These are phyloP conservation scores for Myiagra hebetior DNA, from an alignment of 2,113 vertebrate species.

Conservation along the genomic window DNA sequence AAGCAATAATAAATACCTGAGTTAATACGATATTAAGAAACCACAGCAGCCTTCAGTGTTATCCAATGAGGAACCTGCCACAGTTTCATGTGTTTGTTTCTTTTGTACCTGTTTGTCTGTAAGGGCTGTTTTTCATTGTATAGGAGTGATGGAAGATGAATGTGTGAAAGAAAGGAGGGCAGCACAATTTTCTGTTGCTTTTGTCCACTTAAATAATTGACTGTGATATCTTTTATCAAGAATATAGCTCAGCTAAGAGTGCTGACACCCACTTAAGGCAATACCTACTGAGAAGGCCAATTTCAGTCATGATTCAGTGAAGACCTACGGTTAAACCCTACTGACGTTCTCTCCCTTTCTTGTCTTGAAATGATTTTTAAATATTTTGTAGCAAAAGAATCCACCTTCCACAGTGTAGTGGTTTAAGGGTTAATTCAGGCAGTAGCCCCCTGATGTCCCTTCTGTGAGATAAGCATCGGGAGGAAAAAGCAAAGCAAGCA, in stretches of 20 bases:
- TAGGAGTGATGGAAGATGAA: not conserved
- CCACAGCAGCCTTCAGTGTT: not conserved
- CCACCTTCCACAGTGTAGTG: not conserved
- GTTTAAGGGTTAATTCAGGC: no score
- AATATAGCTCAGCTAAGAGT: not conserved
- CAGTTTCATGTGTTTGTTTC: not conserved
- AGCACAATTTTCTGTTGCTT: not conserved
- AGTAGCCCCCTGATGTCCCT: no score
- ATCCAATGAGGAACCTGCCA: not conserved
- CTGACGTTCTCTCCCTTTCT: not conserved
- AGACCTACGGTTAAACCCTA: not conserved
- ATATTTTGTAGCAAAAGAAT: not conserved
- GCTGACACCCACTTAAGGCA: not conserved
- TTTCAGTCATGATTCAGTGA: not conserved
- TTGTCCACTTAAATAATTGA: not conserved
- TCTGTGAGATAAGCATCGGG: no score
- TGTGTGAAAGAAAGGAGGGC: not conserved
- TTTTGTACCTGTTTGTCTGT: not conserved
- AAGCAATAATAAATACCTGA: not conserved
- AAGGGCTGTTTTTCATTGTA: not conserved
- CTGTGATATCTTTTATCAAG: fast-evolving
- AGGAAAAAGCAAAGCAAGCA: no score
- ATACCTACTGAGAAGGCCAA: not conserved
- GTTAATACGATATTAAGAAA: not conserved
- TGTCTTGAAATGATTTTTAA: not conserved